phyloP scores from a whole-genome alignment of 1,140 invertebrate species.

The Macrotrachela quadricornifera region DNA sequence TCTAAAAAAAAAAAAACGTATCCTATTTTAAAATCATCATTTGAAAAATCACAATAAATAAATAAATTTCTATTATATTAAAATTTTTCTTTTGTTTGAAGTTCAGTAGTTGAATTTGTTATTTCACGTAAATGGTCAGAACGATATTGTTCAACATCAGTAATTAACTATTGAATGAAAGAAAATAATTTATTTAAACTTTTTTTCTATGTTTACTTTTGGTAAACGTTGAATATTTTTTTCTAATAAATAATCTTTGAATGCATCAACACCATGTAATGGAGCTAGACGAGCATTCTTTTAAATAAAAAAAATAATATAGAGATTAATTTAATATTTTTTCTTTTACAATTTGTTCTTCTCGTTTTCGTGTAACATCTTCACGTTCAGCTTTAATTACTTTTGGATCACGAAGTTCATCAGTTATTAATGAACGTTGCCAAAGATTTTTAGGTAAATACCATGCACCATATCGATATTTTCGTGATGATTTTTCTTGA shows the following conservation, averaged over 20 bases:
- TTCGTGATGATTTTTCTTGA: slow-evolving; percentile 17
- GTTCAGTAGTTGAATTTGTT: too few relatives aligned
- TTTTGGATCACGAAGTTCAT: slow-evolving; percentile 23
- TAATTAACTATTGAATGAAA: too few relatives aligned
- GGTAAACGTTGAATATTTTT: too few relatives aligned
- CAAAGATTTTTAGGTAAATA: slow-evolving; percentile 24
- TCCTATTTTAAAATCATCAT: too few relatives aligned
- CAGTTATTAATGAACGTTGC: slow-evolving; percentile 18
- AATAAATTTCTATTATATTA: too few relatives aligned
- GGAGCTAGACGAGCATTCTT: slow-evolving; percentile 24
- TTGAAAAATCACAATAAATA: too few relatives aligned
- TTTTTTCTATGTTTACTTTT: too few relatives aligned
- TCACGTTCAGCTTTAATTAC: slow-evolving; percentile 23
- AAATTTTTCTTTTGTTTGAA: too few relatives aligned
- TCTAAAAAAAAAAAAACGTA: too few relatives aligned
- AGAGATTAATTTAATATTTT: neutral
- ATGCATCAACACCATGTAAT: slow-evolving; percentile 25
- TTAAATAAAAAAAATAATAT: too few relatives aligned
- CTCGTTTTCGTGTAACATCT: slow-evolving; percentile 25
- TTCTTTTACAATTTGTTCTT: slow-evolving; percentile 18
- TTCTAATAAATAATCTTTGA: slow-evolving; percentile 17
- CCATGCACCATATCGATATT: slow-evolving; percentile 30
- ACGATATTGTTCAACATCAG: too few relatives aligned
- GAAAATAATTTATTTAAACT: too few relatives aligned
- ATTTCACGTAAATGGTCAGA: slow-evolving; percentile 23